These are phyloP conservation scores for Amazona vittata DNA, from an alignment of 2,113 vertebrate genomes.

Conservation along the genomic window DNA sequence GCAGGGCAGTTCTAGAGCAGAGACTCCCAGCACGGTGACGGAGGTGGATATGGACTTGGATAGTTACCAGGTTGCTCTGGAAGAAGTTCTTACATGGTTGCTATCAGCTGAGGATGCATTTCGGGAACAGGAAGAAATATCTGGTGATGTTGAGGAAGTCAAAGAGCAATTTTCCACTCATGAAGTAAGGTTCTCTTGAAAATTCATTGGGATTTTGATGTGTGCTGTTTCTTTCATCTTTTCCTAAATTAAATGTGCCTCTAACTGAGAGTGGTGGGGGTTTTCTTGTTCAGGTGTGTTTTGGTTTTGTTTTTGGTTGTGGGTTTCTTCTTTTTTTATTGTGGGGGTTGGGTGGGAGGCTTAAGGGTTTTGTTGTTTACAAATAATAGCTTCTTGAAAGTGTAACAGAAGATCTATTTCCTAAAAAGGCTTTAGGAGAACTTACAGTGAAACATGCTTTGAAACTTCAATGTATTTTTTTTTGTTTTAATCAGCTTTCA, in stretches of 20 bases:
- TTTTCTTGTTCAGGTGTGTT: neutral
- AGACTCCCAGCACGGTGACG: slow-evolving; percentile 80
- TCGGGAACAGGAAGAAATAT: slow-evolving; percentile 91
- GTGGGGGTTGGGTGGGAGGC: no score
- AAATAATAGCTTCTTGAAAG: neutral
- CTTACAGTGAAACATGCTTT: neutral
- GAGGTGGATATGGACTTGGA: slow-evolving; percentile 85
- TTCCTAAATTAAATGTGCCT: neutral
- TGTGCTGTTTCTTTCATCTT: neutral
- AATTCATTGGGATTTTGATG: neutral
- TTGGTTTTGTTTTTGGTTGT: neutral
- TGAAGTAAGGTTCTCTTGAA: slow-evolving; percentile 78
- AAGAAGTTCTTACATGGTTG: slow-evolving; percentile 97
- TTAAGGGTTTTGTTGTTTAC: neutral
- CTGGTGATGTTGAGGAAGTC: slow-evolving; percentile 93
- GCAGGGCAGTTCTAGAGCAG: slow-evolving; percentile 70
- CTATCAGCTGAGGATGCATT: slow-evolving; percentile 91
- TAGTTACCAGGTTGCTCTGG: slow-evolving; percentile 90
- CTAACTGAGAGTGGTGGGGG: neutral
- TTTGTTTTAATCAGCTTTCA: neutral
- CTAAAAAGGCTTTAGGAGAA: neutral
- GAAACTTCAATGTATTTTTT: neutral
- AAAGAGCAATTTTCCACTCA: slow-evolving; percentile 97
- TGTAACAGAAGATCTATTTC: neutral
- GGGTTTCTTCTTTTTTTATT: neutral